Evolutionary conservation across 2,797 vertebrate species (phyloP).

Genomic region (Linurgus olivaceus): DNA sequence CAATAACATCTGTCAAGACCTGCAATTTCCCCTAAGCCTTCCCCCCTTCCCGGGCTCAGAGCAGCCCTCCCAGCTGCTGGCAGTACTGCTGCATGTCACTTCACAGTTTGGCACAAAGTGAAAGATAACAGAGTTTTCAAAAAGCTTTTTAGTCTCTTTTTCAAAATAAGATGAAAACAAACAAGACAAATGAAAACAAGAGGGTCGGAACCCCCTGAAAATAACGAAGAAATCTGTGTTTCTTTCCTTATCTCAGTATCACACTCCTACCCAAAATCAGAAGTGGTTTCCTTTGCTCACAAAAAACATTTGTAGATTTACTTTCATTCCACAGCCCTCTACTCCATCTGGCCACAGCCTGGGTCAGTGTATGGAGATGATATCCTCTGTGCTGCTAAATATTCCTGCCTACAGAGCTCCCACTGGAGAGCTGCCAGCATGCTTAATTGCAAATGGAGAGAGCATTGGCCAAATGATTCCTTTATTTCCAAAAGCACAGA

Average conservation of each 20-base stretch:
- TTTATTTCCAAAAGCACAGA: conserved; percentile 29
- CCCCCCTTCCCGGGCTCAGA: background rate
- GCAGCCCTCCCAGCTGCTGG: background rate
- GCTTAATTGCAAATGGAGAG: conserved; percentile 35
- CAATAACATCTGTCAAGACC: background rate
- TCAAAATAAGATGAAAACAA: background rate
- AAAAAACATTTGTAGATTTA: background rate
- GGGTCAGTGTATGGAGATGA: background rate
- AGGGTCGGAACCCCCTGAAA: background rate
- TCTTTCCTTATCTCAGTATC: background rate
- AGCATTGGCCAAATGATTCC: background rate
- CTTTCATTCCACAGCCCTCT: background rate
- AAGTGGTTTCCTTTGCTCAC: background rate
- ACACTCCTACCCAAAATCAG: background rate
- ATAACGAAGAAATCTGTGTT: background rate
- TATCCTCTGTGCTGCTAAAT: background rate
- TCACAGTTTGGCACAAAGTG: background rate
- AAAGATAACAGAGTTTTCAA: background rate
- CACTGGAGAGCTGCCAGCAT: background rate
- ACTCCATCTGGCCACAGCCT: conserved; percentile 1
- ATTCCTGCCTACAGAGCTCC: background rate
- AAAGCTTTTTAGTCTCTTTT: background rate
- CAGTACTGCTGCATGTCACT: background rate
- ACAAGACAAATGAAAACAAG: background rate
- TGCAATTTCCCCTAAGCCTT: background rate